Percentiles rank a stretch among this genome's conserved stretches.
phyloP scores from a whole-genome alignment of 2,888 invertebrate species.

The Lampropteryx suffumata region DNA sequence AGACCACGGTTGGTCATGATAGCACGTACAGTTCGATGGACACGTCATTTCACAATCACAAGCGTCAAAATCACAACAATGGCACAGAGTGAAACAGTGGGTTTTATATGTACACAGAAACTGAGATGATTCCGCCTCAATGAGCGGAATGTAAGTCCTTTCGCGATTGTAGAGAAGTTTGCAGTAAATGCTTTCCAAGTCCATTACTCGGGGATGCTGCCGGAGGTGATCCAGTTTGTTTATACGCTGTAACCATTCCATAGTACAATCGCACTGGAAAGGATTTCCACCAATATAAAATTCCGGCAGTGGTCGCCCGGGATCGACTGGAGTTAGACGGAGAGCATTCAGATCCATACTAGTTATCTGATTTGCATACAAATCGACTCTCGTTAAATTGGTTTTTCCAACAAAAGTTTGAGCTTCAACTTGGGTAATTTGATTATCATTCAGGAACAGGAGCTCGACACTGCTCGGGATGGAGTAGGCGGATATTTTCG shows the following conservation, averaged over 20 bases:
- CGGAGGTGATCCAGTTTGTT: conserved; percentile 91
- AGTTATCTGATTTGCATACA: conserved; percentile 95
- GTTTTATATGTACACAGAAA: conserved; percentile 96
- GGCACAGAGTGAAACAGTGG: conserved; percentile 96
- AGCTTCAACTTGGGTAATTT: conserved; percentile 92
- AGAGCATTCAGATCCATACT: conserved; percentile 95
- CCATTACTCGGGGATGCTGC: conserved; percentile 95
- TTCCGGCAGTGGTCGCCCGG: conserved; percentile 90
- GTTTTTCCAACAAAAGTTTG: conserved; percentile 94
- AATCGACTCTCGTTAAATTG: conserved; percentile 94
- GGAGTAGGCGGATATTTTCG: conserved; percentile 88
- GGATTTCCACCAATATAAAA: conserved; percentile 97
- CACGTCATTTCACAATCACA: conserved; percentile 99
- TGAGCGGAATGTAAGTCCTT: conserved; percentile 91
- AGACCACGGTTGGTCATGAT: conserved; percentile 96
- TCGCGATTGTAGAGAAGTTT: conserved; percentile 93
- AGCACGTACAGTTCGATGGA: conserved; percentile 96
- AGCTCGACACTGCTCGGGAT: conserved; percentile 93
- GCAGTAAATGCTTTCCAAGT: conserved; percentile 94
- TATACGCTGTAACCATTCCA: conserved; percentile 97
- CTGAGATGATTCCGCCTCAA: conserved; percentile 93
- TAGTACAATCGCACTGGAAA: conserved; percentile 96
- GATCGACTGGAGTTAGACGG: conserved; percentile 90
- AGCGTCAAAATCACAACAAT: conserved; percentile 98
- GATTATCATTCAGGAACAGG: conserved; percentile 94